Conservation (phyloP, 2,113 vertebrate species). For the Lophochroa leadbeateri region DNA sequence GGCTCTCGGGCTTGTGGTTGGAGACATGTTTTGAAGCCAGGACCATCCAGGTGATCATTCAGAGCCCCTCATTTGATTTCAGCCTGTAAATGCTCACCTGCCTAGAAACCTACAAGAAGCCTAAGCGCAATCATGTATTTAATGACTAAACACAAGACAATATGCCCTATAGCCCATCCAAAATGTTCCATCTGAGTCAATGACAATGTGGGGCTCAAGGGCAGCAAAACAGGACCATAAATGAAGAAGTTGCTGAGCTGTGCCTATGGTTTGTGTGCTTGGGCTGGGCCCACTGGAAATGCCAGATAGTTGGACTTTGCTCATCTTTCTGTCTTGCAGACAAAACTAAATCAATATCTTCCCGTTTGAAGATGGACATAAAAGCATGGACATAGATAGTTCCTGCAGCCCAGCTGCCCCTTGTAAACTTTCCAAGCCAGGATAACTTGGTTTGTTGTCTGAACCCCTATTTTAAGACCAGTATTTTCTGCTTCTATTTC, state of each 20-base stretch:
- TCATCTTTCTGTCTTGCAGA: not conserved
- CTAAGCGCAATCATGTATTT: not conserved
- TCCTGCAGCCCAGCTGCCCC: not conserved
- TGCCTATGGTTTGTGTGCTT: fast-evolving
- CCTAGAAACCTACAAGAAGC: not conserved
- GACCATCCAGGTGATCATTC: not conserved
- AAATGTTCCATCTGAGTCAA: not conserved
- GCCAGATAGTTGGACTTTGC: not conserved
- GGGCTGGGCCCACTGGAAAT: not conserved
- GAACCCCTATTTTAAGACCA: not conserved
- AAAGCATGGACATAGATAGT: not conserved
- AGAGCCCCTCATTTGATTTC: not conserved
- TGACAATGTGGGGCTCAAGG: not conserved
- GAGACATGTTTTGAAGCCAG: not conserved
- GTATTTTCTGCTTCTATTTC: not conserved
- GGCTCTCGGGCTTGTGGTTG: not conserved
- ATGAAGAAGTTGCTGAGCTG: not conserved
- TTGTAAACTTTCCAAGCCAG: not conserved
- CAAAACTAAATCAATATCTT: not conserved
- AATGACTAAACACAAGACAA: not conserved
- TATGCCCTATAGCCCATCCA: not conserved
- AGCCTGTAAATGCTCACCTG: not conserved
- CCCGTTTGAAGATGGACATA: not conserved
- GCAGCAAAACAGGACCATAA: not conserved
- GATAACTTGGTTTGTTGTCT: not conserved